Evolutionary conservation across 1,140 invertebrate species (phyloP).

Genomic region (Spodoptera frugiperda): DNA sequence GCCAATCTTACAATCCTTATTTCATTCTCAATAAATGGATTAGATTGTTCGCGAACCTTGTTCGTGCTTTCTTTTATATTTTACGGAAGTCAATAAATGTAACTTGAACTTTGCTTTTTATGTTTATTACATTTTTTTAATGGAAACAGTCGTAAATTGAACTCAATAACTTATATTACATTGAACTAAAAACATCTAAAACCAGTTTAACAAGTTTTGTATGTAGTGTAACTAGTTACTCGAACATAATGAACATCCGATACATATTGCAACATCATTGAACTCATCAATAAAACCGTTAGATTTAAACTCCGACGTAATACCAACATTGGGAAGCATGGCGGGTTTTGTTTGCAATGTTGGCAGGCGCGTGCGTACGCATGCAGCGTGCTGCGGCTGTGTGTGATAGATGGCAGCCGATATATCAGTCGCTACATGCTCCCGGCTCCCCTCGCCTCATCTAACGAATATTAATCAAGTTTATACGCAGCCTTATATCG

Average conservation of each 20-base stretch:
- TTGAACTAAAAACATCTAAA: no score
- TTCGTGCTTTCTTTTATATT: conserved; percentile 72
- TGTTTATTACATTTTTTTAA: conserved; percentile 1
- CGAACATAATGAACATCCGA: not conserved
- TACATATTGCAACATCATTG: not conserved
- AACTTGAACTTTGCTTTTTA: not conserved
- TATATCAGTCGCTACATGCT: conserved; percentile 60
- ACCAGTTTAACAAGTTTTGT: no score
- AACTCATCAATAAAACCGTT: conserved; percentile 49
- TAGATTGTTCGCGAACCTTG: conserved; percentile 75
- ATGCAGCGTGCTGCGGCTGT: conserved; percentile 57
- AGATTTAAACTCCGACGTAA: conserved; percentile 20
- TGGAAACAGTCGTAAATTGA: not conserved
- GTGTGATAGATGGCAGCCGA: conserved; percentile 65
- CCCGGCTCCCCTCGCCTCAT: conserved; percentile 55
- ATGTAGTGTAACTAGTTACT: not conserved
- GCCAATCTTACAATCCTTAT: conserved; percentile 82
- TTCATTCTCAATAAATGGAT: conserved; percentile 83
- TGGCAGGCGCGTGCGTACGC: conserved; percentile 61
- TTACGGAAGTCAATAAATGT: conserved; percentile 11
- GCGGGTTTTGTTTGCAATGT: conserved; percentile 54
- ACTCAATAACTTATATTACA: no score
- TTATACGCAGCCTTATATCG: conserved; percentile 53
- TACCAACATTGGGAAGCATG: conserved; percentile 26
- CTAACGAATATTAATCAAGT: conserved; percentile 68